A percentile compares a stretch with the other conserved stretches of the same genome.
phyloP scores from a whole-genome alignment of 2,888 invertebrate species.

The Steinernema hermaphroditum region DNA sequence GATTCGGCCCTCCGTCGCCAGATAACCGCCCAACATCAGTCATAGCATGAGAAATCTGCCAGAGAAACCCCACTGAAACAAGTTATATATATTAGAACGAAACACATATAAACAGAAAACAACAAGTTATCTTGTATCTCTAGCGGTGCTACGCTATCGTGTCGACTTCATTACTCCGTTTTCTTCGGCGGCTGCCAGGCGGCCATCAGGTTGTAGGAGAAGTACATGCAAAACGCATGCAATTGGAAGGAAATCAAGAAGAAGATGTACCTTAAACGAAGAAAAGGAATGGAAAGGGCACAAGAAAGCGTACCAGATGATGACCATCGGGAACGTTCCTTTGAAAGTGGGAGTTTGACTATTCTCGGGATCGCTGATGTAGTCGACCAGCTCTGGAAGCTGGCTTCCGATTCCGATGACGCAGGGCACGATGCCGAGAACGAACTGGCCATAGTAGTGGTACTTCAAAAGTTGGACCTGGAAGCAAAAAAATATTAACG shows the following conservation, averaged over 20 bases:
- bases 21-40: too few species aligned
- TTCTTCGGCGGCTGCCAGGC: constrained; percentile 48
- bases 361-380: constrained; percentile 53
- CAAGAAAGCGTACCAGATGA: too few species aligned
- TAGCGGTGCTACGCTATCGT: constrained; percentile 15
- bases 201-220: constrained; percentile 52
- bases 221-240: constrained; percentile 63
- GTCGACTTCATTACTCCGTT: neutral
- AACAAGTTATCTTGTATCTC: constrained; percentile 10
- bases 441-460: constrained; percentile 61
- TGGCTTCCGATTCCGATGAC: constrained; percentile 59
- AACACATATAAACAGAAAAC: constrained; percentile 27
- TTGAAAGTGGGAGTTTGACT: constrained; percentile 63
- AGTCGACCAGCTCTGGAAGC: constrained; percentile 60
- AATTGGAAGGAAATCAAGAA: constrained; percentile 64
- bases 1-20: constrained; percentile 11
- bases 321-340: constrained; percentile 63
- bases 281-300: too few species aligned
- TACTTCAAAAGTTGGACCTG: constrained; percentile 55
- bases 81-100: neutral
- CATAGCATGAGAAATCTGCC: too few species aligned
- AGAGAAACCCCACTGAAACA: neutral
- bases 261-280: too few species aligned
- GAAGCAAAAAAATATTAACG: neutral
- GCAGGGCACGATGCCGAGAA: constrained; percentile 57